Percentiles rank a stretch among this genome's conserved stretches.
These are phyloP conservation scores for Diachasmimorpha longicaudata DNA, from an alignment of 1,140 invertebrate species.

Conservation along the genomic window DNA sequence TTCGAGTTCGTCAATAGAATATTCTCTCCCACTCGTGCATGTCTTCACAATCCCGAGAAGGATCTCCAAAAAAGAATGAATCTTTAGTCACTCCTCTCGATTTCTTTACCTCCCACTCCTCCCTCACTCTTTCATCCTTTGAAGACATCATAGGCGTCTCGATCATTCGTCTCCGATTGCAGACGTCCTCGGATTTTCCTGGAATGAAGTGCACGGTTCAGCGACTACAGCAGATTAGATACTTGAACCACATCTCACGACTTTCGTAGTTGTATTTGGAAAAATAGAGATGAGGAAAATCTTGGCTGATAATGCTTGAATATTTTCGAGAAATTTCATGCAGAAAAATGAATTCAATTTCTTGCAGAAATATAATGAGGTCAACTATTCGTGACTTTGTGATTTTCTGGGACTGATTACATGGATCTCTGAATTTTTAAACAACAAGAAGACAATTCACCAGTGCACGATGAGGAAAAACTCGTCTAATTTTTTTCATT, in stretches of 20 bases:
- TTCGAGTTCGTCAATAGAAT: not conserved
- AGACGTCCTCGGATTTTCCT: not conserved
- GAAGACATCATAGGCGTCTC: not conserved
- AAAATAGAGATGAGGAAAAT: not conserved
- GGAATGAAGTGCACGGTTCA: not conserved
- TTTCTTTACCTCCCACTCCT: not conserved
- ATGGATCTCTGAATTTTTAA: too few species aligned
- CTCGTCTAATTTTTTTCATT: too few species aligned
- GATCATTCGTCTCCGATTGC: constrained; percentile 14
- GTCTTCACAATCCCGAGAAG: not conserved
- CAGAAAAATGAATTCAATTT: too few species aligned
- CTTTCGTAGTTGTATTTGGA: constrained; percentile 1
- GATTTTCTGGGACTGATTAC: too few species aligned
- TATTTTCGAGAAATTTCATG: too few species aligned
- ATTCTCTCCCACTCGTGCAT: not conserved
- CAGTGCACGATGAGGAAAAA: too few species aligned
- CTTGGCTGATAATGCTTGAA: too few species aligned
- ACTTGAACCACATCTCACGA: constrained; percentile 2
- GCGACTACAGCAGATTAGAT: constrained; percentile 13
- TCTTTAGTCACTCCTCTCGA: not conserved
- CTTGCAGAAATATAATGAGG: too few species aligned
- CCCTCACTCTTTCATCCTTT: too few species aligned
- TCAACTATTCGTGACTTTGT: too few species aligned
- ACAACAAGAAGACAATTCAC: too few species aligned
- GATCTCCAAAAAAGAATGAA: constrained; percentile 1